Evolutionary conservation across 1,140 invertebrate species (phyloP), one percentile per base, ranked within the genome.

Genomic region (Aphelenchoides besseyi): DNA sequence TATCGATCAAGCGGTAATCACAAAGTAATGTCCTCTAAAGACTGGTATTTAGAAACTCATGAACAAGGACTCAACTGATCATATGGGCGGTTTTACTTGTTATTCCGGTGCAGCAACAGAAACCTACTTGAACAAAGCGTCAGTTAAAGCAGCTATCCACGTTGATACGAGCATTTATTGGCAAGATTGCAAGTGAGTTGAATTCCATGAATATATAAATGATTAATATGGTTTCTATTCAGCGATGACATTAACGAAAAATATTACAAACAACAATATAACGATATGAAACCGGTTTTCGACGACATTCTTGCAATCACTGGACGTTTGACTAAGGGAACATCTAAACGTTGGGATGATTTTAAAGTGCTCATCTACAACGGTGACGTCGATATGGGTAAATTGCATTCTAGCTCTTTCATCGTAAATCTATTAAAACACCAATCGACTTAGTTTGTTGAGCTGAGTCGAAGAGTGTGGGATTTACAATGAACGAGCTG

Each of bases 331-430:
- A 69, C 30, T 9, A 53, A 8, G 12, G n/a, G n/a, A n/a, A n/a
- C n/a, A n/a, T 0, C 0, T n/a, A n/a, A 12, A n/a, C n/a, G 69
- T 33, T 32, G 57, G 18, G 28, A 2, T 16, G 41, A 53, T 35
- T 74, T 86, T 28, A 78, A 80, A 61, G 79, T 83, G 3, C 52
- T 88, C 33, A 80, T 88, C 9, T 88, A 88, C 77, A 87, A 88
- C 76, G 87, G 87, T 2, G 87, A 88, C 78, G 82, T 86, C 12
- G 87, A 88, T 71, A 87, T 87, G 86, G 86, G n/a, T n/a, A n/a
- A n/a, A n/a, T n/a, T n/a, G n/a, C n/a, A n/a, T n/a, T n/a, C n/a
- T n/a, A n/a, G n/a, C n/a, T n/a, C n/a, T n/a, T n/a, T n/a, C n/a
- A n/a, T n/a, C n/a, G n/a, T n/a, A n/a, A n/a, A n/a, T n/a, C n/a